A percentile compares a stretch with the other conserved stretches of the same genome.
Conservation (phyloP, 1,140 invertebrate species). For the Chionoecetes opilio region DNA sequence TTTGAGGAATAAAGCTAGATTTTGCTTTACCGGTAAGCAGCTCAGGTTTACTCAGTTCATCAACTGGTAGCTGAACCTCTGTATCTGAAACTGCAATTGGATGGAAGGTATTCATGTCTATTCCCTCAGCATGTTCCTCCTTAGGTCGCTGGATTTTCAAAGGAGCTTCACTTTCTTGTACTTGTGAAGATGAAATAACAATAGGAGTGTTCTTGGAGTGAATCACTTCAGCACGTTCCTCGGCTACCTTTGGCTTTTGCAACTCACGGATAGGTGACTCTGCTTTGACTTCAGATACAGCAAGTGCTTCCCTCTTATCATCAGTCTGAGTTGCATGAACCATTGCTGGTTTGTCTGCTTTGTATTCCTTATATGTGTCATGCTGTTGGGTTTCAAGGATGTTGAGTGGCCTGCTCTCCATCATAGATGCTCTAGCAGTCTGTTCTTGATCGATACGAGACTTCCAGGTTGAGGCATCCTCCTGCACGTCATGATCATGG, state of each 20-base stretch:
- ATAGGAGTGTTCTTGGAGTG: conserved; percentile 71
- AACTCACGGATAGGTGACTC: conserved; percentile 71
- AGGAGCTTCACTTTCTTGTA: conserved; percentile 74
- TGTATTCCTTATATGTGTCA: conserved; percentile 72
- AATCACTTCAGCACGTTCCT: conserved; percentile 71
- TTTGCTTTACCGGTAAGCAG: conserved; percentile 64
- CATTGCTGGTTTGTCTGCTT: conserved; percentile 57
- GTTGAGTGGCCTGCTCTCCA: conserved; percentile 68
- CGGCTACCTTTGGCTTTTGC: conserved; percentile 27
- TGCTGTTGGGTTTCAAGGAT: conserved; percentile 66
- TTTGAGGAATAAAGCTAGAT: conserved; percentile 74
- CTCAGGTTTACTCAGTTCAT: conserved; percentile 43
- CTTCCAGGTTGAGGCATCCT: conserved; percentile 74
- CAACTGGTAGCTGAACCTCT: conserved; percentile 71
- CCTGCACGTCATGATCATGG: conserved; percentile 66
- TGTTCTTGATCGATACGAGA: conserved; percentile 69
- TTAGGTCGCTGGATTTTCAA: conserved; percentile 52
- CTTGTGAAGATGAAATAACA: conserved; percentile 64
- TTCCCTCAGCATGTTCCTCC: conserved; percentile 50
- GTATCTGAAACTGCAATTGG: conserved; percentile 65
- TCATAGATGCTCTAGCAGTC: conserved; percentile 60
- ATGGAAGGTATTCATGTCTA: conserved; percentile 59
- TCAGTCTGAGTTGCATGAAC: conserved; percentile 70
- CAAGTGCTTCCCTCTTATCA: conserved; percentile 61
- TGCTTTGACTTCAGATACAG: conserved; percentile 68